Evolutionary conservation across 2,888 invertebrate species (phyloP).

Genomic region (Julus scanicus): DNA sequence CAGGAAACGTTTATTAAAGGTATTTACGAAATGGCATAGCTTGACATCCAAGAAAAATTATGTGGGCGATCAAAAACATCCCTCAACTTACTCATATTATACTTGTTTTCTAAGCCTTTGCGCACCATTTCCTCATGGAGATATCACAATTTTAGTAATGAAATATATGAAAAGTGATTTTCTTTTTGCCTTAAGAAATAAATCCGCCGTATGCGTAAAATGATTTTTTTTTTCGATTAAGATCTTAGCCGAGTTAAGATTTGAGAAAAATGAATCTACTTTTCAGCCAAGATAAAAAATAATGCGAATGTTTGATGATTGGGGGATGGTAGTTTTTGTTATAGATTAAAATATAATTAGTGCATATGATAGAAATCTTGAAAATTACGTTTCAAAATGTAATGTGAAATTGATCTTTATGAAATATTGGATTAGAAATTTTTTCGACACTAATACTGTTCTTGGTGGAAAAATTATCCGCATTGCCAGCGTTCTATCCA

Average conservation of each 20-base stretch:
- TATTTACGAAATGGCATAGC: neutral
- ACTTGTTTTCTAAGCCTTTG: neutral
- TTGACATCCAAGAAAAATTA: neutral
- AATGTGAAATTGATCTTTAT: no score
- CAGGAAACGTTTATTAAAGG: constrained; percentile 20
- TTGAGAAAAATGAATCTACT: neutral
- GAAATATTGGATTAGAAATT: no score
- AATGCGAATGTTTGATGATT: neutral
- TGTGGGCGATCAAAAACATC: constrained; percentile 11
- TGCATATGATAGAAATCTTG: no score
- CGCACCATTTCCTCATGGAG: neutral
- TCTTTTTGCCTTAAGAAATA: neutral
- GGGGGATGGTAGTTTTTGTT: neutral
- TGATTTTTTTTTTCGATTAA: neutral
- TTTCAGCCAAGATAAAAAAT: neutral
- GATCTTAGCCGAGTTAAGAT: neutral
- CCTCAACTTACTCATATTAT: neutral
- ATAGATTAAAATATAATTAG: no score
- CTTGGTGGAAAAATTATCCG: no score
- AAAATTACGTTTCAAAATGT: no score
- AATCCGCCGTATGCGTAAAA: neutral
- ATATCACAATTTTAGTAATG: constrained; percentile 22
- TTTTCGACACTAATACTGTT: no score
- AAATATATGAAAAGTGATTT: neutral
- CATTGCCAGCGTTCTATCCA: no score